These are phyloP conservation scores for Talpa occidentalis DNA, from an alignment of 2,113 vertebrate genomes.

Conservation along the genomic window DNA sequence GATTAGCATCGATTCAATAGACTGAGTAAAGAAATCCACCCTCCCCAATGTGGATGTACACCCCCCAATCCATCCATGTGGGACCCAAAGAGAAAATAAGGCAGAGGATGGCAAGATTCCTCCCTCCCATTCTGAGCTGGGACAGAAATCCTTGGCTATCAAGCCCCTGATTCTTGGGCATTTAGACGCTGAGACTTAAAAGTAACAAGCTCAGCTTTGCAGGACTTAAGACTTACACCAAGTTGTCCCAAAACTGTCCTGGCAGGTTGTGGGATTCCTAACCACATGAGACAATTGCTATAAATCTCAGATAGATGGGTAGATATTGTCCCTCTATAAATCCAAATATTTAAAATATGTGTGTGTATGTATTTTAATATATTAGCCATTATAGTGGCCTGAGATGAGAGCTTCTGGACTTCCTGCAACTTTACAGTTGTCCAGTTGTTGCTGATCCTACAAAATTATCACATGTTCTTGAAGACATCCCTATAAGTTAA, in stretches of 20 bases:
- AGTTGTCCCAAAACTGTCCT: background rate
- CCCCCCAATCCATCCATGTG: background rate
- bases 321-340: no score
- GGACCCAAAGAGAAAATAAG: background rate
- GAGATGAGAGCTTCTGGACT: no score
- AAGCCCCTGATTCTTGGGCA: background rate
- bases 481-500: no score
- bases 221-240: background rate
- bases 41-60: background rate
- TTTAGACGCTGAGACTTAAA: background rate
- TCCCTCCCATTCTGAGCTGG: background rate
- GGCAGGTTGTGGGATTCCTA: background rate
- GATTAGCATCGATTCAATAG: background rate
- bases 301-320: no score
- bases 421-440: no score
- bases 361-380: no score
- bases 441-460: no score
- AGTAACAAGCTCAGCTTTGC: background rate
- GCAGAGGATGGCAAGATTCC: background rate
- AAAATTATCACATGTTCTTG: no score
- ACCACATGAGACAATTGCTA: background rate
- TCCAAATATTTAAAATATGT: background rate
- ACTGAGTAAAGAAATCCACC: background rate
- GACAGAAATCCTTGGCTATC: background rate
- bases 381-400: no score